These are phyloP conservation scores for Phoxinus phoxinus DNA, from an alignment of 2,113 vertebrate species.

Conservation along the genomic window DNA sequence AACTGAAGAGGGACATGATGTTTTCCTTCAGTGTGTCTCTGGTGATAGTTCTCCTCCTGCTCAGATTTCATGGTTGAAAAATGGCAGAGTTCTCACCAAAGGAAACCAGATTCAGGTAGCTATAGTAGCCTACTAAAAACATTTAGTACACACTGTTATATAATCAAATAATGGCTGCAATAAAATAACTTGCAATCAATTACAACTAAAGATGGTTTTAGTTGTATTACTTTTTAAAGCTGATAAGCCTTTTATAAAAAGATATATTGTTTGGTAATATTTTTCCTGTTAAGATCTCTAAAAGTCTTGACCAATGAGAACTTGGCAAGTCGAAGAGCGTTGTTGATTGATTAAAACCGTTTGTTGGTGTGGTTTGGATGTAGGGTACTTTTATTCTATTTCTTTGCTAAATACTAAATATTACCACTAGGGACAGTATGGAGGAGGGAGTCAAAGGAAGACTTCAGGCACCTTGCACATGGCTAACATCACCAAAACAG, in stretches of 20 bases:
- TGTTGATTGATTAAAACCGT: neutral
- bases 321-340: no score
- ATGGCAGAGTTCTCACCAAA: conserved; percentile 63
- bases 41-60: conserved; percentile 76
- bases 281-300: neutral
- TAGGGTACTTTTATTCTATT: neutral
- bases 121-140: neutral
- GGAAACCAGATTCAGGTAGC: conserved; percentile 75
- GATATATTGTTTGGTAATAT: neutral
- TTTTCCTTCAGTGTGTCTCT: conserved; percentile 78
- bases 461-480: conserved; percentile 75
- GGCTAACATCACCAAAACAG: conserved; percentile 69
- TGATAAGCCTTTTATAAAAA: neutral
- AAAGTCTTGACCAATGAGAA: neutral
- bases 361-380: neutral
- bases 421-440: conserved; percentile 74
- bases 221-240: neutral
- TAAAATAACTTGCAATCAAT: neutral
- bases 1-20: conserved; percentile 64
- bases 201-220: neutral
- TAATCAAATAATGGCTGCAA: neutral
- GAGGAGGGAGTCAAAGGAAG: conserved; percentile 75
- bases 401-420: conserved; percentile 14
- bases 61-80: conserved; percentile 76
- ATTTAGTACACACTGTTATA: neutral